phyloP scores from a whole-genome alignment of 2,797 vertebrate species.

The Chaenodraco wilsoni region DNA sequence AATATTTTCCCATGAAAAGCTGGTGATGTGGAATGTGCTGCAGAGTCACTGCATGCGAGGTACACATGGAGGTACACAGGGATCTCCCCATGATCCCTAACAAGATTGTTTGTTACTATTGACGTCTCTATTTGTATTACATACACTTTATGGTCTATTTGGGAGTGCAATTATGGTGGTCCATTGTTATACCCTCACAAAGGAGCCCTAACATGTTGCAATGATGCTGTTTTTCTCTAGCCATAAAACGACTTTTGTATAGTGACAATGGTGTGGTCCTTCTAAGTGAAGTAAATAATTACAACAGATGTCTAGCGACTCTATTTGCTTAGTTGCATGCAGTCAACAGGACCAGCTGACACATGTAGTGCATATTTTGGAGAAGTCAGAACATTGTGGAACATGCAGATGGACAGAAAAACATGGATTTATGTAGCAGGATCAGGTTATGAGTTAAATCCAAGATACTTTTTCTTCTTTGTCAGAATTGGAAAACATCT shows the following conservation, averaged over 20 bases:
- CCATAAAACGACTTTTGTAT: too few relatives aligned
- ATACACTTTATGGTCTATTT: neutral
- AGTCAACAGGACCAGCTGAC: constrained; percentile 19
- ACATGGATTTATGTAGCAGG: neutral
- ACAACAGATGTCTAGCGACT: constrained; percentile 7
- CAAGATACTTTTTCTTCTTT: neutral
- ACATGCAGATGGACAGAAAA: constrained; percentile 13
- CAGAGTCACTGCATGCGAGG: constrained; percentile 14
- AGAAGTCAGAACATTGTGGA: constrained; percentile 3
- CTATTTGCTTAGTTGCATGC: constrained; percentile 4
- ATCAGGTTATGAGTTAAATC: neutral
- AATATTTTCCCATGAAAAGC: constrained; percentile 16
- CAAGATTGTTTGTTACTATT: neutral
- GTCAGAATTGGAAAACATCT: constrained; percentile 3
- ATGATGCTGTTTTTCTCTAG: neutral
- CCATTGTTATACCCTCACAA: neutral
- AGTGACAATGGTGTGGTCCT: too few relatives aligned
- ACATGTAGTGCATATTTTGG: neutral
- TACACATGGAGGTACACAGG: neutral
- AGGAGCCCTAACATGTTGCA: neutral
- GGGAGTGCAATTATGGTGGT: neutral
- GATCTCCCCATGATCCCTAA: constrained; percentile 6
- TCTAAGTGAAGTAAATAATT: constrained; percentile 5
- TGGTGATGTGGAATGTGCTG: constrained; percentile 5
- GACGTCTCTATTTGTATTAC: neutral